These are phyloP conservation scores for Agrypnia vestita DNA, from an alignment of 1,140 invertebrate genomes.

Conservation along the genomic window DNA sequence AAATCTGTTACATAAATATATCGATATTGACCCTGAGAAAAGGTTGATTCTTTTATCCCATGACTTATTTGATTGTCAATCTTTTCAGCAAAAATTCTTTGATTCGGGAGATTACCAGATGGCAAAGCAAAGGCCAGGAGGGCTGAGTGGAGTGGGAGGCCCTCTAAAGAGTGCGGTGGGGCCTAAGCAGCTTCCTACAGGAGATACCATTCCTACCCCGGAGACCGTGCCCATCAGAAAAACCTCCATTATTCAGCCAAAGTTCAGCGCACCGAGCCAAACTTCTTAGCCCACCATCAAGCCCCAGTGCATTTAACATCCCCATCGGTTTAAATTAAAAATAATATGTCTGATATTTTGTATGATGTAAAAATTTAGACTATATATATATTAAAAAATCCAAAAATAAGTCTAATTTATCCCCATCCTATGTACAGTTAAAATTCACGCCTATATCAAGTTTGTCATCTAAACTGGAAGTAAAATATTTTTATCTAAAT, in stretches of 20 bases:
- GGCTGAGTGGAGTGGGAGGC: constrained; percentile 67
- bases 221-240: constrained; percentile 92
- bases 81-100: constrained; percentile 96
- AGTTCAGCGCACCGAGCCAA: constrained; percentile 69
- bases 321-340: constrained; percentile 48
- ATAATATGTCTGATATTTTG: constrained; percentile 49
- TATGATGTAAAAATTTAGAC: constrained; percentile 53
- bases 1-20: no score
- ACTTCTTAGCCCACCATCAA: constrained; percentile 68
- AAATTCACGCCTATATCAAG: constrained; percentile 12
- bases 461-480: constrained; percentile 15
- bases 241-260: constrained; percentile 91
- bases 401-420: constrained; percentile 40
- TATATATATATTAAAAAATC: constrained; percentile 16
- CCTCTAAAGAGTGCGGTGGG: constrained; percentile 74
- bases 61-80: background rate
- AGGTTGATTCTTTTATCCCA: no score
- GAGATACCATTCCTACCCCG: constrained; percentile 96
- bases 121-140: constrained; percentile 90
- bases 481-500: constrained; percentile 43
- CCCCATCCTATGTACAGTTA: constrained; percentile 37
- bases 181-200: constrained; percentile 81
- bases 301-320: constrained; percentile 37
- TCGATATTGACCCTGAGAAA: no score
- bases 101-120: constrained; percentile 99